phyloP scores from a whole-genome alignment of 2,113 vertebrate species.

The Lonchura striata region DNA sequence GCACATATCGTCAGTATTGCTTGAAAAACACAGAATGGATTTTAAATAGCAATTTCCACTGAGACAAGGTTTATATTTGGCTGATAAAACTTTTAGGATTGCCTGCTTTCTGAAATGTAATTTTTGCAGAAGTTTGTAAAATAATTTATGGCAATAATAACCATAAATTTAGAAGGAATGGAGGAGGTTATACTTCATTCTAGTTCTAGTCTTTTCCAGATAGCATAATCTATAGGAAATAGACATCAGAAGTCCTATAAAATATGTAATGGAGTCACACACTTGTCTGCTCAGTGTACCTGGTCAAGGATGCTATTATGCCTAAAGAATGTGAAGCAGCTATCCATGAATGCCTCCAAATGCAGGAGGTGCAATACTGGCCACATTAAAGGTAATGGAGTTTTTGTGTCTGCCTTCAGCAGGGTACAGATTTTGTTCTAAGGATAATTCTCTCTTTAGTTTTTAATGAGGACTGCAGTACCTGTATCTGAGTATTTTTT shows the following conservation, averaged over 20 bases:
- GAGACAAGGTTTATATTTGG: not conserved
- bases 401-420: not conserved
- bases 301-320: not conserved
- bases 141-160: not conserved
- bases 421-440: not conserved
- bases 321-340: not conserved
- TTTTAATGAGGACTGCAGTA: not conserved
- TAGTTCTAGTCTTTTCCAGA: not conserved
- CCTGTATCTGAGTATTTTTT: not conserved
- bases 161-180: not conserved
- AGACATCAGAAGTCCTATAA: not conserved
- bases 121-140: not conserved
- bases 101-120: not conserved
- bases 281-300: not conserved
- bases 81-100: not conserved
- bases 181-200: not conserved
- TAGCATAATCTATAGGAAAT: not conserved
- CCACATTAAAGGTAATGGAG: not conserved
- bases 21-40: not conserved
- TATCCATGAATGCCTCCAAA: not conserved
- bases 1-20: not conserved
- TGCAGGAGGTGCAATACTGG: not conserved
- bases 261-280: not conserved
- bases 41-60: not conserved
- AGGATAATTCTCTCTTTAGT: not conserved